phyloP scores from a whole-genome alignment of 2,888 invertebrate species.

The Agrochola lychnidis region DNA sequence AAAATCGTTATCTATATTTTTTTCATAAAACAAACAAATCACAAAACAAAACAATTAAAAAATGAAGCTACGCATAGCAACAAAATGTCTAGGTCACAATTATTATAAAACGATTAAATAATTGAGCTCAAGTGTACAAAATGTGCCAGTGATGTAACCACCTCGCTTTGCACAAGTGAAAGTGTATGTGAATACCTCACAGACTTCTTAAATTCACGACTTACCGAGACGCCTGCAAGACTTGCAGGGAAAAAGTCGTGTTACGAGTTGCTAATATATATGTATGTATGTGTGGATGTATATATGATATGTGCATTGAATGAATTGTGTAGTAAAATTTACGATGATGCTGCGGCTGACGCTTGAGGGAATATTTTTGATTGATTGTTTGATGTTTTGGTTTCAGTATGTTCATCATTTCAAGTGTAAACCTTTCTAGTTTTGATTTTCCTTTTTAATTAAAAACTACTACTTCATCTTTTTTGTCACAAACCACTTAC shows the following conservation, averaged over 20 bases:
- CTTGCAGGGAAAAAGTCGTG: conserved; percentile 62
- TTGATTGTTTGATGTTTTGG: not conserved
- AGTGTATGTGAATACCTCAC: conserved; percentile 68
- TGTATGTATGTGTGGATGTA: conserved; percentile 7
- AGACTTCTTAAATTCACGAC: conserved; percentile 62
- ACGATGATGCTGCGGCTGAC: not conserved
- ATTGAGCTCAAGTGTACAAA: conserved; percentile 76
- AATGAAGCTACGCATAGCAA: conserved; percentile 57
- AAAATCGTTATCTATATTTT: not conserved
- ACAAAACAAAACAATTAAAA: conserved; percentile 19
- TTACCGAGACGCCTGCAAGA: conserved; percentile 50
- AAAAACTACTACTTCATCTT: not conserved
- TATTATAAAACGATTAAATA: conserved; percentile 83
- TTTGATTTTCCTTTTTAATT: not conserved
- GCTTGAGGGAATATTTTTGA: not conserved
- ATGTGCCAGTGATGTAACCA: conserved; percentile 76
- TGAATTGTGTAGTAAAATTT: conserved; percentile 49
- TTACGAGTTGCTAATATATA: conserved; percentile 47
- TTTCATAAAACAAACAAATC: not conserved
- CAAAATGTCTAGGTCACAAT: conserved; percentile 78
- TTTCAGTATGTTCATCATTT: not conserved
- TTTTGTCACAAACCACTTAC: not conserved
- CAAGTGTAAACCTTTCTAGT: not conserved
- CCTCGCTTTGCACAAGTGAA: conserved; percentile 74
- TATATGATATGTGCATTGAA: conserved; percentile 48